phyloP scores from a whole-genome alignment of 2,797 vertebrate genomes.

The Antrozous pallidus region DNA sequence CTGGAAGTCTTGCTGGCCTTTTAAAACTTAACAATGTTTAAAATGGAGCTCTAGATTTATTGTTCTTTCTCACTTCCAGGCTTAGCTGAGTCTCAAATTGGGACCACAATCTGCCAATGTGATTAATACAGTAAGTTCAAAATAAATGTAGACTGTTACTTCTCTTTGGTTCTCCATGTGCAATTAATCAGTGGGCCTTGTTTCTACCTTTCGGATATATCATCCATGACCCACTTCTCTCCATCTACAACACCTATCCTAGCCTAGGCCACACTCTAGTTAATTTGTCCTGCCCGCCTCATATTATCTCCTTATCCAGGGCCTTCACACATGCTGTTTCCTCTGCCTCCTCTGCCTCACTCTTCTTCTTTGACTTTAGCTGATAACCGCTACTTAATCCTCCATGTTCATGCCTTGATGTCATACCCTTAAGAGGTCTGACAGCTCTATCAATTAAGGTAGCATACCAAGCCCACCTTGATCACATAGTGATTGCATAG shows the following conservation, averaged over 20 bases:
- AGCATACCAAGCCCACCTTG: background rate
- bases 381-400: background rate
- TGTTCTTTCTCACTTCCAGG: background rate
- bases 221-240: background rate
- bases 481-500: background rate
- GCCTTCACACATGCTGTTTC: fast-evolving
- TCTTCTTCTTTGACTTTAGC: background rate
- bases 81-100: background rate
- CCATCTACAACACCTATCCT: background rate
- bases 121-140: background rate
- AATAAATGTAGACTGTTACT: background rate
- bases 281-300: too few species aligned
- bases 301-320: background rate
- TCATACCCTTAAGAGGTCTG: background rate
- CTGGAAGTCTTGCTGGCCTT: fast-evolving
- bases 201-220: background rate
- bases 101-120: background rate
- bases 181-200: background rate
- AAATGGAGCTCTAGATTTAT: background rate
- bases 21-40: background rate
- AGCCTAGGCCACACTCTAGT: too few species aligned
- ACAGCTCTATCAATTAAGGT: background rate
- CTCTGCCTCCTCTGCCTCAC: background rate
- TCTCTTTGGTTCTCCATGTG: background rate
- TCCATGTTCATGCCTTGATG: fast-evolving